Percentiles rank a stretch among this genome's conserved stretches.
phyloP scores from a whole-genome alignment of 2,113 vertebrate genomes.

The Peromyscus polionotus region DNA sequence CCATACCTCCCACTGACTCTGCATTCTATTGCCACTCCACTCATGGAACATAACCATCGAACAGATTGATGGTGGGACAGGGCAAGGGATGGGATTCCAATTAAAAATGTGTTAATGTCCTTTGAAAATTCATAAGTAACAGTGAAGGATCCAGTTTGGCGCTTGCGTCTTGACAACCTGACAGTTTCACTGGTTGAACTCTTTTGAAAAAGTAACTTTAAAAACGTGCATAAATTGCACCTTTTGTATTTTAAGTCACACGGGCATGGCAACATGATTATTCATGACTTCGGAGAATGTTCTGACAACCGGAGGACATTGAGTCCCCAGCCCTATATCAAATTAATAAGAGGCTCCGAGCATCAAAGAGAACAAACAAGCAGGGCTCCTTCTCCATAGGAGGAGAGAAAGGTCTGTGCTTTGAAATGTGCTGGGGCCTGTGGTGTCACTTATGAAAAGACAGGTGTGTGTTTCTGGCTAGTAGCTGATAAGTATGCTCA shows the following conservation, averaged over 20 bases:
- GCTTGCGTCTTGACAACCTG: conserved; percentile 70
- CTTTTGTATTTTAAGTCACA: conserved; percentile 76
- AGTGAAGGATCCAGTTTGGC: conserved; percentile 53
- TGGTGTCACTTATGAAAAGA: conserved; percentile 11
- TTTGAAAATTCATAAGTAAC: conserved; percentile 79
- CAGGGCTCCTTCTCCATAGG: neutral
- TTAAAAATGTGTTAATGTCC: conserved; percentile 81
- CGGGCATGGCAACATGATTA: conserved; percentile 73
- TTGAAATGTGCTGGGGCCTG: conserved; percentile 39
- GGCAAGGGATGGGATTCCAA: conserved; percentile 45
- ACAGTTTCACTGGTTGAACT: conserved; percentile 64
- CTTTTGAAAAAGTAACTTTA: conserved; percentile 76
- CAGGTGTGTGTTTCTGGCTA: conserved; percentile 28
- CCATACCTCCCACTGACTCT: neutral
- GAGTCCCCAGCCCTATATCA: conserved; percentile 53
- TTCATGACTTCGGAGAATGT: conserved; percentile 72
- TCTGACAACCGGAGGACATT: conserved; percentile 57
- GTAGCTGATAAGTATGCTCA: conserved; percentile 53
- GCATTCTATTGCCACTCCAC: neutral
- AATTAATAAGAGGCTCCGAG: conserved; percentile 61
- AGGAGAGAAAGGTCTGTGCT: neutral
- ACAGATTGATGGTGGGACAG: conserved; percentile 13
- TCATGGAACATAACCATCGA: neutral
- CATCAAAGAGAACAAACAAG: conserved; percentile 69
- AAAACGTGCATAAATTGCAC: conserved; percentile 61